Conservation (phyloP, 2,888 invertebrate genomes). For the Oscheius sp. region DNA sequence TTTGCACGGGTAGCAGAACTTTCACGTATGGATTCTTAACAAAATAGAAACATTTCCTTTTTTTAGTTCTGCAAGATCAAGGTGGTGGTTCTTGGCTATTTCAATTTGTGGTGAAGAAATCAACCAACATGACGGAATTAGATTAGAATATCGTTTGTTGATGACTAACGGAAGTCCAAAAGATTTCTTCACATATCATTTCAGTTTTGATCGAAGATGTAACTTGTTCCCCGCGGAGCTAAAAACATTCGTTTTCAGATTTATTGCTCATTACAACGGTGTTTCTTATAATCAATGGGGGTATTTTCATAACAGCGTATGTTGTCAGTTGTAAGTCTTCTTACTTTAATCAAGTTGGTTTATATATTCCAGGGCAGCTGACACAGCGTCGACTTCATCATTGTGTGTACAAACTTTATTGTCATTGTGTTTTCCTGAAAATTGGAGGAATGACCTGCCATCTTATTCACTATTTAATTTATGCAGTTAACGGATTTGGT, state of each 20-base stretch:
- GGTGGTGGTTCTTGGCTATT: slow-evolving; percentile 94
- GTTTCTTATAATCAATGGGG: slow-evolving; percentile 82
- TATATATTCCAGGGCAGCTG: slow-evolving; percentile 38
- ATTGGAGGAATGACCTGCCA: slow-evolving; percentile 40
- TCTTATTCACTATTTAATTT: slow-evolving; percentile 81
- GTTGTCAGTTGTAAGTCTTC: slow-evolving; percentile 76
- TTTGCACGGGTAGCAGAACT: slow-evolving; percentile 42
- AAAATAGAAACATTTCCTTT: neutral
- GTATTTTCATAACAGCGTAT: slow-evolving; percentile 82
- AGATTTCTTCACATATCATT: slow-evolving; percentile 88
- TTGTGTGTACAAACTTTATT: slow-evolving; percentile 46
- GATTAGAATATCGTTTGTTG: slow-evolving; percentile 81
- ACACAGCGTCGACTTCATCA: slow-evolving; percentile 46
- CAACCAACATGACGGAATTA: slow-evolving; percentile 41
- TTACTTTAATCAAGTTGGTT: neutral
- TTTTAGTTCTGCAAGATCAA: slow-evolving; percentile 84
- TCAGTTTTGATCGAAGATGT: slow-evolving; percentile 75
- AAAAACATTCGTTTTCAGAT: slow-evolving; percentile 77
- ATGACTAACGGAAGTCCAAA: slow-evolving; percentile 88
- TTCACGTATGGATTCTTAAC: slow-evolving; percentile 37
- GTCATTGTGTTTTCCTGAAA: slow-evolving; percentile 42
- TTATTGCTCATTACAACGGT: slow-evolving; percentile 86
- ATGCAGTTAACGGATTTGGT: slow-evolving; percentile 83
- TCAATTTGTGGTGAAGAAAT: slow-evolving; percentile 80
- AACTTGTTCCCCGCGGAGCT: neutral